Base-by-base conservation (phyloP, 2,888 invertebrate species). In the Drosophila neotestacea region DNA sequence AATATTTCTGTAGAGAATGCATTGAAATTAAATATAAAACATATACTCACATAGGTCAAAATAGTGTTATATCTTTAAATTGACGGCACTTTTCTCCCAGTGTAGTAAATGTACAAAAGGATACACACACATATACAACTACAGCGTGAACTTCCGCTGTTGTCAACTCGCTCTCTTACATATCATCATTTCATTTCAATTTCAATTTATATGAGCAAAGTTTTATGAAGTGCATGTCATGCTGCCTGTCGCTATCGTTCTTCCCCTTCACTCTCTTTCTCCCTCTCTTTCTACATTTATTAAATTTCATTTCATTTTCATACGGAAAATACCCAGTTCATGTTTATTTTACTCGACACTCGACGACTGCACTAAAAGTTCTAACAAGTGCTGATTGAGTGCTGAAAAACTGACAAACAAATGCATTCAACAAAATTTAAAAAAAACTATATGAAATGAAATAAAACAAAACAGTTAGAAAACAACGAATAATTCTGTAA, bases 201-300 rank as follows among this genome's bases (percentile, higher is more conserved):
- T 81, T 81, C 87, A 85, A 85, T 85, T 85, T 85, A 87, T 89
- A 89, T 85, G 89, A 87, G 85, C 75, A 85, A 88, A 85, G 77
- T 89, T 89, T 85, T 87, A 88, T 85, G 87, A 88, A 84, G 86
- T 84, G 88, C 81, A 84, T 84, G 84, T 84, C 87, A 85, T 70
- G 71, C 73, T 76, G 81, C 68, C 76, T 71, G 55, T 62, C 74
- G 48, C 66, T 51, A n/a, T 42, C 50, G 48, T 69, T 22, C 27
- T 65, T 13, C 27, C 6, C 30, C 47, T 6, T 6, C 50, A 27
- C 28, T 11, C 22, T 6, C 11, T 47, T 27, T 11, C 32, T 22
- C 11, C 6, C 34, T 34, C 36, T 34, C 3, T 41, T 30, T 34
- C 27, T 81, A 73, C 83, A 85, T 83, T 83, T 88, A 88, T 85